A percentile compares a stretch with the other conserved stretches of the same genome.
Conservation (phyloP, 1,140 invertebrate genomes). For the Scaptomyza montana region DNA sequence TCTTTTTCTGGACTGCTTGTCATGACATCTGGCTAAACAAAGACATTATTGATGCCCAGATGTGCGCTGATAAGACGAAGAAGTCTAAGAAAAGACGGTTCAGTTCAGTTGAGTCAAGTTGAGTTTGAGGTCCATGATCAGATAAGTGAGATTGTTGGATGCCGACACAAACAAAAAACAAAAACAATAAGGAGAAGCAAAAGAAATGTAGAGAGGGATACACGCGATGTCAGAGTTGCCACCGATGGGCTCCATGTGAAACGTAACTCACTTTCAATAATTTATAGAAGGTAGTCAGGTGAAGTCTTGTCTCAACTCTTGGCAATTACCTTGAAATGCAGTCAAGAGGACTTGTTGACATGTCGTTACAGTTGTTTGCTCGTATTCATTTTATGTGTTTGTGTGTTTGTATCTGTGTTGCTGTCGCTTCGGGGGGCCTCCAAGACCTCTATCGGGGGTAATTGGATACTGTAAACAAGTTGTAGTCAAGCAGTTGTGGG, state of each 20-base stretch:
- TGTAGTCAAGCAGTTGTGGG: slow-evolving; percentile 53
- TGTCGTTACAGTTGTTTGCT: slow-evolving; percentile 43
- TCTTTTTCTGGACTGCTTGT: slow-evolving; percentile 18
- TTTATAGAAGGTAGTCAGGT: slow-evolving; percentile 80
- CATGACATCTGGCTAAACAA: slow-evolving; percentile 67
- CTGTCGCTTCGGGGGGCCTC: slow-evolving; percentile 60
- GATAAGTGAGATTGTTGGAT: slow-evolving; percentile 33
- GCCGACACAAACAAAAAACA: slow-evolving; percentile 9
- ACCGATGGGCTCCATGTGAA: slow-evolving; percentile 41
- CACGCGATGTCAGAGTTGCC: slow-evolving; percentile 46
- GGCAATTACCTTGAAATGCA: slow-evolving; percentile 79
- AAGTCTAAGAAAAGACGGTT: slow-evolving; percentile 48
- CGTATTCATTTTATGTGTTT: neutral
- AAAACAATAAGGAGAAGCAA: neutral
- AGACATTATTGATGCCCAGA: slow-evolving; percentile 80
- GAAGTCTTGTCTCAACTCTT: slow-evolving; percentile 62
- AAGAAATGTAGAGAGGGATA: slow-evolving; percentile 4
- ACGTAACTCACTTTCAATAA: slow-evolving; percentile 68
- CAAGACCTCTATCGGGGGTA: slow-evolving; percentile 52
- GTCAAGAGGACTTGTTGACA: slow-evolving; percentile 78
- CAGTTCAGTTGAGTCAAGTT: slow-evolving; percentile 30
- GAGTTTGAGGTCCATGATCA: slow-evolving; percentile 31
- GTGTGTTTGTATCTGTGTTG: slow-evolving; percentile 32
- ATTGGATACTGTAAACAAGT: slow-evolving; percentile 79
- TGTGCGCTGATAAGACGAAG: slow-evolving; percentile 63